A percentile compares a stretch with the other conserved stretches of the same genome.
These are phyloP conservation scores for Sicus ferrugineus DNA, from an alignment of 2,888 invertebrate genomes.

Conservation along the genomic window DNA sequence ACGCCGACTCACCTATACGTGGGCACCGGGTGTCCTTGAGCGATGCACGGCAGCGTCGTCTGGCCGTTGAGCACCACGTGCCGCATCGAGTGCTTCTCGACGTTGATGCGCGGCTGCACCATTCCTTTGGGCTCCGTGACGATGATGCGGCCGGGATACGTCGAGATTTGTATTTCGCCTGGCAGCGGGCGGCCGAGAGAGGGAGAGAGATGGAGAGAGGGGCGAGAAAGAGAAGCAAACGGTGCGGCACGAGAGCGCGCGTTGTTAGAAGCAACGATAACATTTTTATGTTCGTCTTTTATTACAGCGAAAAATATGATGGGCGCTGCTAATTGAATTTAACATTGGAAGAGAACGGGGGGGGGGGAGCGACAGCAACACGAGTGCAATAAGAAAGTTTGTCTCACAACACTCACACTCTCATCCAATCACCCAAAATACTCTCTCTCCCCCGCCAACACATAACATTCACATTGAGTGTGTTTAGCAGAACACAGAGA, in stretches of 20 bases:
- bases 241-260: neutral
- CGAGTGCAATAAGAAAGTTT: too few species aligned
- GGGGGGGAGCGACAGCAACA: neutral
- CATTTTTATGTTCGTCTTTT: neutral
- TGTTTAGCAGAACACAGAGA: neutral
- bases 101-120: slow-evolving; percentile 76
- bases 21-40: slow-evolving; percentile 83
- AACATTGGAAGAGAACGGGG: neutral
- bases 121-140: slow-evolving; percentile 78
- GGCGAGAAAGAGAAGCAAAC: neutral
- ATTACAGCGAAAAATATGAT: neutral
- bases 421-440: too few species aligned
- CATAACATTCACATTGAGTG: too few species aligned
- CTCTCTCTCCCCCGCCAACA: too few species aligned
- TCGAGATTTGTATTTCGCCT: slow-evolving; percentile 73
- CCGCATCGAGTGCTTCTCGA: slow-evolving; percentile 75
- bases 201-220: slow-evolving; percentile 1
- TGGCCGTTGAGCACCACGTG: slow-evolving; percentile 76
- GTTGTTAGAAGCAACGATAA: neutral
- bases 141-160: slow-evolving; percentile 73
- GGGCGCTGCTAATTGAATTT: neutral
- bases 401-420: too few species aligned
- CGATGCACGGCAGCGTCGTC: slow-evolving; percentile 79
- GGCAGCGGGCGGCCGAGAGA: neutral
- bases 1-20: slow-evolving; percentile 72